Evolutionary conservation across 2,888 invertebrate species (phyloP), one percentile per base, ranked within the genome.

Genomic region (Digitonthophagus gazella): DNA sequence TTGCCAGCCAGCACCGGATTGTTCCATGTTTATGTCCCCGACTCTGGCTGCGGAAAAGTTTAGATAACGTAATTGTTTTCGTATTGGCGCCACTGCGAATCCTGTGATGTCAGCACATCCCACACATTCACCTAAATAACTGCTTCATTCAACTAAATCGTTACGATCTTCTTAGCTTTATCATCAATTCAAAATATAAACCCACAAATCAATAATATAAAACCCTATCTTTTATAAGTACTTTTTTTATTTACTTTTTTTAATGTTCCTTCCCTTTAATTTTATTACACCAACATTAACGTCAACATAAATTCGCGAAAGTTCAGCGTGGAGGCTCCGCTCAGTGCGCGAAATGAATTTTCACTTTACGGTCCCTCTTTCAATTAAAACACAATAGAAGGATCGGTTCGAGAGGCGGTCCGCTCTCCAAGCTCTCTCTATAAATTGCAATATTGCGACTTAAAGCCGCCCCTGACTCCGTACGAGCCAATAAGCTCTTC

Each of bases 401-500:
- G n/a, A n/a, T n/a, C n/a, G n/a, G n/a, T n/a, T n/a, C n/a, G n/a
- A n/a, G n/a, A n/a, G n/a, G n/a, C n/a, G n/a, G n/a, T n/a, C n/a
- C n/a, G 57, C 20, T 18, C 18, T 0, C 28, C 28, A 44, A 44
- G 3, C 11, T 44, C 8, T 22, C 3, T 64, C 64, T 15, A 54
- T 64, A 64, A 64, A 28, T 64, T 64, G 15, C 64, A 16, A 64
- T 64, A 64, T 54, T 64, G 20, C 19, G 18, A 18, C 61, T 16
- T 64, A 15, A 22, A 64, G 54, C 22, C 20, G 44, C 64, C 16
- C 18, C 11, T 28, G 64, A 28, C 64, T 28, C 19, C 69, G 71
- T 71, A 64, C 67, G 71, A 75, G 72, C 75, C 76, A 75, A 76
- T 76, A 76, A 77, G 73, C 75, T 71, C 74, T 73, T 70, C 71